Conservation (phyloP, 2,113 vertebrate genomes). For the Ammodytes dubius region DNA sequence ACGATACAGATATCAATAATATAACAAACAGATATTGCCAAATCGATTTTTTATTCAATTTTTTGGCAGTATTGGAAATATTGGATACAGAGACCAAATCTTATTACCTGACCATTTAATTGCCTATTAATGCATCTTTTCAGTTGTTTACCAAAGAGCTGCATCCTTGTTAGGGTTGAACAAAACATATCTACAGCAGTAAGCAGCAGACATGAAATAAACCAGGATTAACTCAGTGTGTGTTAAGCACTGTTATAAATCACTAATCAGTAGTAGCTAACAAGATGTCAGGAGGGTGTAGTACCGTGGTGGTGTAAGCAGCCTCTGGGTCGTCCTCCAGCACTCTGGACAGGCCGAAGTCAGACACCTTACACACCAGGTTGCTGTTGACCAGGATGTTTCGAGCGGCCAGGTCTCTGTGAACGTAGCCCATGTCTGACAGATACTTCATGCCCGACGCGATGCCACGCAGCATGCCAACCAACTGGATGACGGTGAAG, state of each 20-base stretch:
- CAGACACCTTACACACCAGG: slow-evolving; percentile 98
- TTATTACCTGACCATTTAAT: background rate
- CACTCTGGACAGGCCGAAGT: slow-evolving; percentile 96
- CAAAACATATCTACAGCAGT: too few species aligned
- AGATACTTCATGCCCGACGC: slow-evolving; percentile 98
- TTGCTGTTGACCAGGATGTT: slow-evolving; percentile 99
- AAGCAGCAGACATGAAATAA: background rate
- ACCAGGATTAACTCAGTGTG: background rate
- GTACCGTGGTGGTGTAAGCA: slow-evolving; percentile 92
- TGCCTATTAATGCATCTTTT: background rate
- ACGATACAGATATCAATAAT: too few species aligned
- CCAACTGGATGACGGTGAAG: slow-evolving; percentile 97
- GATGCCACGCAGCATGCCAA: slow-evolving; percentile 98
- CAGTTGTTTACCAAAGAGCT: background rate
- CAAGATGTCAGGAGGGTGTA: slow-evolving; percentile 5
- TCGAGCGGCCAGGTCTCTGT: slow-evolving; percentile 94
- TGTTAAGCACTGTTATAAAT: slow-evolving; percentile 16
- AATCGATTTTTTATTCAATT: too few species aligned
- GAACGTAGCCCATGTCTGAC: slow-evolving; percentile 98
- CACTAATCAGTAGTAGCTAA: slow-evolving; percentile 1
- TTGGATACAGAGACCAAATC: background rate
- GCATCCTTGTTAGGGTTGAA: background rate
- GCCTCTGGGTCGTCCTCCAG: slow-evolving; percentile 97
- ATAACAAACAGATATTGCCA: too few species aligned
- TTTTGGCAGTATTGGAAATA: too few species aligned